Evolutionary conservation across 1,140 invertebrate species (phyloP), one percentile per base, ranked within the genome.

Genomic region (Rhizoglyphus robini): DNA sequence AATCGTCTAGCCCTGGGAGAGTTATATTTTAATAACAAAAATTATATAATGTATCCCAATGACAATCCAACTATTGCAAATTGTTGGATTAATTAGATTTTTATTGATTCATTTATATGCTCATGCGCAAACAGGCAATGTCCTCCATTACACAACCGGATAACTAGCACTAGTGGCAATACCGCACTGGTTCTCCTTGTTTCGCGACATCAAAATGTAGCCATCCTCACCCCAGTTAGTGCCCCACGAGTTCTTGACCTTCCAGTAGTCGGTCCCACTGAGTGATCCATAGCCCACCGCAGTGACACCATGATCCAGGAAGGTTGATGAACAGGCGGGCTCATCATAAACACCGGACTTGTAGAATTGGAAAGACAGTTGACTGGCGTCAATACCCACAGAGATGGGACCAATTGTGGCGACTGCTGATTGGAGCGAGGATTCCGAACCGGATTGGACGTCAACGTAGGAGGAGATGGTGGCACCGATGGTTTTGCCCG

Each of bases 381-480:
- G 82, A 15, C 83, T 82, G 64, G 95, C 95, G 81, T 98, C 94
- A 74, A 99, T 97, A 65, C 91, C 94, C 73, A 84, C 81, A 13
- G 80, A 80, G 66, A 84, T 74, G 5, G 94, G 94, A 18, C 95
- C 94, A 68, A 92, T 78, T 1, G 86, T 92, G 57, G 91, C 90
- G 65, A 96, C 82, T 65, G 88, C 88, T 49, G 80, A 74, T 71
- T 84, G 77, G 48, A 94, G 76, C 67, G 84, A 80, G 5, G 82
- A 67, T 75, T 93, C 85, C 73, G 85, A 74, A 69, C 83, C 82
- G 68, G 79, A 66, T 34, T 82, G 66, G 70, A 92, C 80, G 75
- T 96, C 90, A 63, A 88, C 82, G 73, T 82, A 94, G 15, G 92
- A 91, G 41, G 79, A 82, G 74, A 91, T 88, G 15, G 83, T 84